Base-by-base conservation (phyloP, 2,888 invertebrate species). In the Synergus gifuensis region DNA sequence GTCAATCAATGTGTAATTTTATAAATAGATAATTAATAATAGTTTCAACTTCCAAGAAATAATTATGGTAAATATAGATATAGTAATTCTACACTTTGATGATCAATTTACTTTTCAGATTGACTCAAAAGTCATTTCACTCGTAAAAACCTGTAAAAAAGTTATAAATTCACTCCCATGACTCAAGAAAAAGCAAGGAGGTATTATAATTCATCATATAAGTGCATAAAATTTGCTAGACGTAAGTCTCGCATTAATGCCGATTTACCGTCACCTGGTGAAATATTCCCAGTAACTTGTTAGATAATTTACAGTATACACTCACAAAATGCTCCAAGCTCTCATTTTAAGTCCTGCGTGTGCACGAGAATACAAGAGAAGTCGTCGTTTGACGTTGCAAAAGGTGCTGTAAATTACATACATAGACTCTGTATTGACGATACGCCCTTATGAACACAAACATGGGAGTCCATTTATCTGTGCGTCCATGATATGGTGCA, bases 251-350 rank as follows among this genome's bases (percentile, higher is more conserved):
- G 85, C 86, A 82, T 87, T 86, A 86, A 87, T 86, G 87, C 87
- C 84, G 84, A 86, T 85, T 86, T 87, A 86, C 86, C 84, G 87
- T 86, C 86, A 86, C 86, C 83, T 82, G 66, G 79, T 86, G 86
- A 87, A 86, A 87, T 86, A 86, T 86, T 85, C 86, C 81, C 82
- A 82, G 85, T 86, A 84, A 86, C 82, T 83, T 83, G 86, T 80
- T 78, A 85, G 82, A 87, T 87, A 86, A 86, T 86, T 86, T 87
- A 86, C 84, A 82, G 69, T 69, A 28, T 28, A 28, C 69, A 14
- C 69, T 46, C 36, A 73, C n/a, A 73, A 54, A 73, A 54, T 73
- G 73, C 73, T 54, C 54, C 22, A 49, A 73, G 54, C 54, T 73
- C 54, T 73, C 40, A 73, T 49, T 73, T 54, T 40, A 22, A 54